These are phyloP conservation scores for Elgaria multicarinata DNA, from an alignment of 2,113 vertebrate genomes.

Conservation along the genomic window DNA sequence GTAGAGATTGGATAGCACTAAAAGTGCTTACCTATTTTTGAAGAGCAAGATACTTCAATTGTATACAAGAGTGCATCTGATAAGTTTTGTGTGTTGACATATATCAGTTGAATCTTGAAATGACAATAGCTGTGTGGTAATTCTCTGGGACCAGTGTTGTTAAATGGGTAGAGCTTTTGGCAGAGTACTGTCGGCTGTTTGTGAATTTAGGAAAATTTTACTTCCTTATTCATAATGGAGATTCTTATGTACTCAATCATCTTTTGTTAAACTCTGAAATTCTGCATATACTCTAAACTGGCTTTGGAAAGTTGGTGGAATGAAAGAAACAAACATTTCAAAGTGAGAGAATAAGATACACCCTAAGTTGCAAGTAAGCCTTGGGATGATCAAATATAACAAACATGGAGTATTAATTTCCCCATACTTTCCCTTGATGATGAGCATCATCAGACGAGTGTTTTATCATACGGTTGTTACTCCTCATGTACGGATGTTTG, in stretches of 20 bases:
- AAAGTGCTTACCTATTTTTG: slow-evolving; percentile 33
- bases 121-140: not conserved
- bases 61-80: slow-evolving; percentile 39
- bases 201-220: slow-evolving; percentile 46
- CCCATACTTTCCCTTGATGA: not conserved
- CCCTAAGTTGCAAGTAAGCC: not conserved
- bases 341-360: no score
- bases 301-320: rapidly evolving
- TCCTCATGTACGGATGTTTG: no score
- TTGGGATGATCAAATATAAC: not conserved
- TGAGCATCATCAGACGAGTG: no score
- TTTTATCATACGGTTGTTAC: no score
- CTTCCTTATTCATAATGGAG: slow-evolving; percentile 51
- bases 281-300: not conserved
- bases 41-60: not conserved
- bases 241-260: slow-evolving; percentile 44
- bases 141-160: slow-evolving; percentile 40
- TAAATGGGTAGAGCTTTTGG: slow-evolving; percentile 55
- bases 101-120: slow-evolving; percentile 35
- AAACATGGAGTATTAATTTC: not conserved
- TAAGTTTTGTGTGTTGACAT: slow-evolving; percentile 53
- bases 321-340: not conserved
- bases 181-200: slow-evolving; percentile 61
- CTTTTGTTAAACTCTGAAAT: slow-evolving; percentile 24
- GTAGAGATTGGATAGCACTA: slow-evolving; percentile 43